Conservation (phyloP, 2,113 vertebrate species). For the Phoxinus phoxinus region DNA sequence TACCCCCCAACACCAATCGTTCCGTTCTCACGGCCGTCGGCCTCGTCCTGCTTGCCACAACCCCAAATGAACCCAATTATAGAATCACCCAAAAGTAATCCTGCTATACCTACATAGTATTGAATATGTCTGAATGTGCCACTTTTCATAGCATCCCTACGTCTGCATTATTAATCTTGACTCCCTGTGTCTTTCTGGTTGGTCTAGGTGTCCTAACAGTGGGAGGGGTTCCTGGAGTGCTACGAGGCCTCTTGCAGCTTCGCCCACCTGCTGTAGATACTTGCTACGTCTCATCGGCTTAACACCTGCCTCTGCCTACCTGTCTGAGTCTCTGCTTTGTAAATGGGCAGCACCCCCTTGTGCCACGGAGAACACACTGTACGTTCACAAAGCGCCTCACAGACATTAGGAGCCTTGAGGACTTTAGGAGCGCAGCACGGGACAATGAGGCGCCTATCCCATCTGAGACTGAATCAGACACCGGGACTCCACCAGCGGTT, state of each 20-base stretch:
- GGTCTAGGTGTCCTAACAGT: constrained; percentile 92
- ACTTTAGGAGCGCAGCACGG: constrained; percentile 1
- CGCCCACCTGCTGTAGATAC: constrained; percentile 75
- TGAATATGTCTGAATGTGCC: not conserved
- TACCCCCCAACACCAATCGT: too few relatives aligned
- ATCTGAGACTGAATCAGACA: constrained; percentile 28
- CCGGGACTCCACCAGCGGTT: constrained; percentile 63
- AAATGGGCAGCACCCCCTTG: constrained; percentile 75
- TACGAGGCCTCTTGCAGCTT: constrained; percentile 73
- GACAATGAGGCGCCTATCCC: constrained; percentile 7
- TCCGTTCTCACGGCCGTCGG: too few relatives aligned
- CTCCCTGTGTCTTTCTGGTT: constrained; percentile 70
- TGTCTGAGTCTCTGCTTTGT: constrained; percentile 78
- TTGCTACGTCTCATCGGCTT: constrained; percentile 77
- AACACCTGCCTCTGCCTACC: constrained; percentile 68
- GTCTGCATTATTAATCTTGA: not conserved
- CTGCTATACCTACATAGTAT: not conserved
- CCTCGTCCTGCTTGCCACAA: too few relatives aligned
- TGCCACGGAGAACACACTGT: constrained; percentile 69
- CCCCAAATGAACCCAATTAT: too few relatives aligned
- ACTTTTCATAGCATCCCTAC: not conserved
- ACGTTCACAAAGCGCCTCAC: constrained; percentile 64
- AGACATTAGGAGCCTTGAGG: constrained; percentile 63
- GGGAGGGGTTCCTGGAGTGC: constrained; percentile 72
- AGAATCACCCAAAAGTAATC: not conserved